Evolutionary conservation across 2,113 vertebrate species (phyloP), one percentile per base, ranked within the genome.

Genomic region (Saccopteryx leptura): DNA sequence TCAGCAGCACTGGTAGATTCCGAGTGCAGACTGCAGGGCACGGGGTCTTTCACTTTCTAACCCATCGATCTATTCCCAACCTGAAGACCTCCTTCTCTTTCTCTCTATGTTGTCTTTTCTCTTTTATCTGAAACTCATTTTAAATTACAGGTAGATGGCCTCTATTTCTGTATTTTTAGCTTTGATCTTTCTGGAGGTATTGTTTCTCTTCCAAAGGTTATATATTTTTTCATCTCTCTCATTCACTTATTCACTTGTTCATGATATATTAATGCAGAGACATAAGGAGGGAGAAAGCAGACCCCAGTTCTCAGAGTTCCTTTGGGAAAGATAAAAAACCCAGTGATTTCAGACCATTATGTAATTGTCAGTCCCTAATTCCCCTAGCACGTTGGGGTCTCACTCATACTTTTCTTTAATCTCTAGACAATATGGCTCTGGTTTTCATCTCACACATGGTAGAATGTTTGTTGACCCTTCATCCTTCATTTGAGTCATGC

Each of bases 181-280:
- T 83, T 92, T 90, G 18, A 75, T 84, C 28, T 96, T 96, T 85
- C 69, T 95, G 52, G 4, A 80, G 39, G 63, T 31, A 94, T 81
- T 80, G 28, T 46, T 83, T 93, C n/a, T 66, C 18, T 23, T 75
- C 4, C 26, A 69, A 66, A 75, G 69, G 10, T 93, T 90, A 72
- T 83, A 89, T 68, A 54, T 80, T 82, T 61, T 52, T 86, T 82
- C 50, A 82, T n/a, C 39, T 81, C 33, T 88, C 65, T 78, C n/a
- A 39, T 72, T 88, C 17, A 39, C 60, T 86, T 24, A n/a, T 94
- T 90, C 18, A 60, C 89, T 85, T 31, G 65, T 90, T 83, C 39
- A 28, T 79, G 54, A 90, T 65, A 39, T 65, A 26, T 79, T 58
- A 92, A 71, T 18, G 86, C 4, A 48, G 39, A 95, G 13, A 46